Evolutionary conservation across 1,140 invertebrate genomes (phyloP).

Genomic region (Venturia canescens): DNA sequence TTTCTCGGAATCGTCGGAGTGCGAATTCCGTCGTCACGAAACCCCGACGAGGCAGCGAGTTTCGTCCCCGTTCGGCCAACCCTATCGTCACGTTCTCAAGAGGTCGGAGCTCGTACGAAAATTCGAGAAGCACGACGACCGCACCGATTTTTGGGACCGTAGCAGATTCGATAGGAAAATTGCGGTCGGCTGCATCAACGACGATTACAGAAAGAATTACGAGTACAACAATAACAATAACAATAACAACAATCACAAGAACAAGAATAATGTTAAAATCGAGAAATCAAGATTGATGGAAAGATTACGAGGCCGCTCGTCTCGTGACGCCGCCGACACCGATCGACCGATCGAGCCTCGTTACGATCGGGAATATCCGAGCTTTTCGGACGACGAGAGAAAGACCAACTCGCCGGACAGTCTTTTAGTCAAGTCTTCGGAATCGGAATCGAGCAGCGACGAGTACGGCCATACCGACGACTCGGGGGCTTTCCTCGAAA

Average conservation of each 20-base stretch:
- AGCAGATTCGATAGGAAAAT: slow-evolving; percentile 51
- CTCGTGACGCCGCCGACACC: slow-evolving; percentile 39
- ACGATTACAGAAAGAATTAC: slow-evolving; percentile 59
- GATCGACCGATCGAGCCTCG: slow-evolving; percentile 48
- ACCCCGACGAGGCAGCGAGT: slow-evolving; percentile 33
- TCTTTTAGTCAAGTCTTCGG: slow-evolving; percentile 72
- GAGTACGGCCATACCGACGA: slow-evolving; percentile 74
- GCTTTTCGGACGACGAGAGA: slow-evolving; percentile 71
- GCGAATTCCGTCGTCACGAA: slow-evolving; percentile 63
- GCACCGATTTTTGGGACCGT: slow-evolving; percentile 49
- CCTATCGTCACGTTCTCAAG: slow-evolving; percentile 59
- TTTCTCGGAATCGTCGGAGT: slow-evolving; percentile 68
- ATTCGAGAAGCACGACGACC: slow-evolving; percentile 58
- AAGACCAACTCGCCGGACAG: slow-evolving; percentile 75
- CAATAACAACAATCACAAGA: slow-evolving; percentile 44
- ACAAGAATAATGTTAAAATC: slow-evolving; percentile 9
- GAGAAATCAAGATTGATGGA: slow-evolving; percentile 6
- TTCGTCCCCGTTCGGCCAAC: slow-evolving; percentile 52
- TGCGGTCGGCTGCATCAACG: slow-evolving; percentile 49
- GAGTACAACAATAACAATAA: slow-evolving; percentile 46
- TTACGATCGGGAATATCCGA: slow-evolving; percentile 55
- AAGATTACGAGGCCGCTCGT: slow-evolving; percentile 44
- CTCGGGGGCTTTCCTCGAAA: slow-evolving; percentile 73
- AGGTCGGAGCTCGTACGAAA: slow-evolving; percentile 71
- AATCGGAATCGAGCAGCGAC: slow-evolving; percentile 73